Base-by-base conservation (phyloP, 2,888 invertebrate genomes). In the Nesidiocoris tenuis region DNA sequence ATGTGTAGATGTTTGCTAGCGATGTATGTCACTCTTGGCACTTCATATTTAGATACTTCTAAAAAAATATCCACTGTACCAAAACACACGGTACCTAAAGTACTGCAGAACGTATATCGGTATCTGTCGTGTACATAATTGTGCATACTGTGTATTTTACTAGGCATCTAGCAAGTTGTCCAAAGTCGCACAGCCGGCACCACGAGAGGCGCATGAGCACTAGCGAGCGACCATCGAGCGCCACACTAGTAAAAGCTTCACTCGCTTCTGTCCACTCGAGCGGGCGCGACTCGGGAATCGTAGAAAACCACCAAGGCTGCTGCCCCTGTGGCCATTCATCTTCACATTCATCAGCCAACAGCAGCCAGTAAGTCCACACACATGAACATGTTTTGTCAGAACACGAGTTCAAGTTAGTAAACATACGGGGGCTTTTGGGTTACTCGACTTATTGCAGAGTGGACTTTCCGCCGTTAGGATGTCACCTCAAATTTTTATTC, bases 231-330 rank as follows among this genome's bases (percentile, higher is more conserved):
- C 63, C 72, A 7, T 59, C 75, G 17, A 75, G 66, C 21, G 75
- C 66, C 19, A 85, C 85, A 18, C 77, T 78, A 77, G 83, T 89
- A 80, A 92, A 92, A 84, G 90, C 90, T 74, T 91, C 92, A 79
- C 88, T 91, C 84, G 90, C 91, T 81, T 92, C 92, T 79, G 86
- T 92, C 81, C 91, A 92, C 86, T 93, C 92, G 80, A 92, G 92
- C 82, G 91, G 92, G 17, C 91, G 91, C 82, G 92, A 93, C 85
- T 92, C 92, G 65, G 93, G 92, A 75, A 91, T 92, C 79, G 91
- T 84, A 80, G 80, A 80, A 22, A 77, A 80, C 21, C 78, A 78
- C 1, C 78, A 80, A n/a, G 75, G 79, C 56, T 78, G 80, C 21
- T 83, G 85, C 77, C 88, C 89, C 7, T 90, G 90, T 82, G 89